Evolutionary conservation across 2,888 invertebrate genomes (phyloP).

Genomic region (Acrocyrtus sp.): DNA sequence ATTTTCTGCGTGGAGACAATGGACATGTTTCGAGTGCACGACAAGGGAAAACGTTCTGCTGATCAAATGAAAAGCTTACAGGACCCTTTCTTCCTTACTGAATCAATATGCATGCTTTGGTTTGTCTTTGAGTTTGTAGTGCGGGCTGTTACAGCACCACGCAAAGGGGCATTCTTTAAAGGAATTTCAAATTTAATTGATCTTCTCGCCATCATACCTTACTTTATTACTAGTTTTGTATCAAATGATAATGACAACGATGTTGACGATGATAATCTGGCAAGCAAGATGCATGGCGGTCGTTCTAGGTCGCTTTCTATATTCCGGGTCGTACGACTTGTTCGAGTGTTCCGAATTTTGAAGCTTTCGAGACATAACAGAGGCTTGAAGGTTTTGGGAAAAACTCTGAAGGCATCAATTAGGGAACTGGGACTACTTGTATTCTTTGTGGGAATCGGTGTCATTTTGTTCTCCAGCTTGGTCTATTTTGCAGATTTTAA

Average conservation of each 20-base stretch:
- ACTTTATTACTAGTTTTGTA: conserved; percentile 40
- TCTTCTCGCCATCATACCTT: conserved; percentile 53
- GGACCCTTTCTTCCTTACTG: conserved; percentile 54
- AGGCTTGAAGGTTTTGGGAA: conserved; percentile 59
- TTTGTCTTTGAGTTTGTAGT: conserved; percentile 51
- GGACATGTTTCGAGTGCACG: not conserved
- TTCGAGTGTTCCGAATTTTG: conserved; percentile 59
- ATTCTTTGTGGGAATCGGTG: conserved; percentile 56
- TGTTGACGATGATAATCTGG: no score
- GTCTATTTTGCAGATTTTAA: conserved; percentile 52
- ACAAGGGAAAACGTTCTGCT: conserved; percentile 1
- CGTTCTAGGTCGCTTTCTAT: conserved; percentile 31
- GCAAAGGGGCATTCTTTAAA: conserved; percentile 26
- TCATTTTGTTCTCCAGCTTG: conserved; percentile 55
- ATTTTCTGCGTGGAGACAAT: conserved; percentile 45
- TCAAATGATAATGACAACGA: no score
- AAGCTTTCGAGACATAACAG: conserved; percentile 56
- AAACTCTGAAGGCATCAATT: conserved; percentile 57
- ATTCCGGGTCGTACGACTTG: conserved; percentile 53
- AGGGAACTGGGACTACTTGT: conserved; percentile 57
- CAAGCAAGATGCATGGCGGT: no score
- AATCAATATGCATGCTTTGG: conserved; percentile 54
- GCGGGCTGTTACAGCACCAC: conserved; percentile 33
- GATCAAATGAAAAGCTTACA: not conserved
- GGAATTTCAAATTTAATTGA: conserved; percentile 55